Base-by-base conservation (phyloP, 2,113 vertebrate genomes). In the Heterotis niloticus region DNA sequence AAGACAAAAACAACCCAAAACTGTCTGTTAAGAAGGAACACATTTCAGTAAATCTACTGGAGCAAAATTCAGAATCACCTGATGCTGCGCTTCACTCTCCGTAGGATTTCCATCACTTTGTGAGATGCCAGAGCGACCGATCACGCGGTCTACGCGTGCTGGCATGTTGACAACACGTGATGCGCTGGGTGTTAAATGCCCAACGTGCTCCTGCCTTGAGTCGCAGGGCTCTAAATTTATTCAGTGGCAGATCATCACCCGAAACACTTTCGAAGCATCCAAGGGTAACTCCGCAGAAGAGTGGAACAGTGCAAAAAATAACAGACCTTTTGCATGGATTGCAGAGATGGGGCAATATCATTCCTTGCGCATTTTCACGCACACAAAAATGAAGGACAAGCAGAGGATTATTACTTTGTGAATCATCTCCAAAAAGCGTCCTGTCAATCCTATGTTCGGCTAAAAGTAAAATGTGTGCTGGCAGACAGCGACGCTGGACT, bases 221-320 rank as follows among this genome's bases (percentile, higher is more conserved):
- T 78, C 79, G 56, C 5, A 62, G 26, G 28, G 70, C 44, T 75
- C 68, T 72, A 34, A 81, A 66, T 71, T 60, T 70, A 60, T 26
- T 23, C 74, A 74, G 5, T 56, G 59, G 52, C 75, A 78, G 77
- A 34, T 84, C 70, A 81, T 79, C 80, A 62, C 29, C 77, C 51
- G 14, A 79, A 77, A 29, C 67, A 71, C n/a, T 24, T 69, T 66
- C 67, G 60, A 77, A 44, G 24, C 75, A 5, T 29, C 44, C 69
- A 11, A 14, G 52, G 1, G 44, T 72, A 16, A 20, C 68, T 28
- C 69, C n/a, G 3, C 34, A 44, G 34, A 44, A 44, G 52, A 66
- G 34, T 14, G 20, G 10, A 16, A 74, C 1, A 74, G 18, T 14
- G 26, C 16, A 52, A 64, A n/a, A 60, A 59, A 70, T 10, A n/a